Evolutionary conservation across 2,888 invertebrate genomes (phyloP), one percentile per base, ranked within the genome.

Genomic region (Philonicus albiceps): DNA sequence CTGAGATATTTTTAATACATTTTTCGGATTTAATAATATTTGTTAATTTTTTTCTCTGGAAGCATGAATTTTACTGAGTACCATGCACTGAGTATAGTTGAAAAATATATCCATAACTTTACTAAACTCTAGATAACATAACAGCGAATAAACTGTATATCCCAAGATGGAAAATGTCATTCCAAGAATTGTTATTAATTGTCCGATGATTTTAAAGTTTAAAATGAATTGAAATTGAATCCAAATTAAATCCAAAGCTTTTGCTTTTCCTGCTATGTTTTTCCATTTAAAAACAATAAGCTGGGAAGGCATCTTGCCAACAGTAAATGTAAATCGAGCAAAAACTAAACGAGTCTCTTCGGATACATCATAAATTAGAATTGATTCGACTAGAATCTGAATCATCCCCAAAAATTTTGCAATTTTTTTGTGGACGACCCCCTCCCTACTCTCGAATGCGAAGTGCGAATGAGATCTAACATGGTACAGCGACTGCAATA

Each of bases 401-500:
- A 81, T 30, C 49, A 81, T 31, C 34, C 85, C 85, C 73, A 85
- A 87, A n/a, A 87, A 85, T 85, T 87, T 78, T 87, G 87, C 85
- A 80, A 80, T 87, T 87, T 81, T 86, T 85, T 87, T 87, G 53
- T 85, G 64, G 11, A 85, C 85, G 16, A 74, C 43, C 16, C 40
- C 22, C n/a, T n/a, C n/a, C n/a, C n/a, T n/a, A n/a, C n/a, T n/a
- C n/a, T n/a, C n/a, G n/a, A n/a, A n/a, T n/a, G n/a, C n/a, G n/a
- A n/a, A n/a, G n/a, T n/a, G n/a, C n/a, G n/a, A n/a, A n/a, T n/a
- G n/a, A n/a, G n/a, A n/a, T n/a, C n/a, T n/a, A n/a, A n/a, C n/a
- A n/a, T n/a, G n/a, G n/a, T n/a, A n/a, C 40, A 13, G 16, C 81
- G 30, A 13, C 22, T 49, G 8, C 55, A 55, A n/a, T 22, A 55